Evolutionary conservation across 2,888 invertebrate species (phyloP), one percentile per base, ranked within the genome.

Genomic region (Volucella zonaria): DNA sequence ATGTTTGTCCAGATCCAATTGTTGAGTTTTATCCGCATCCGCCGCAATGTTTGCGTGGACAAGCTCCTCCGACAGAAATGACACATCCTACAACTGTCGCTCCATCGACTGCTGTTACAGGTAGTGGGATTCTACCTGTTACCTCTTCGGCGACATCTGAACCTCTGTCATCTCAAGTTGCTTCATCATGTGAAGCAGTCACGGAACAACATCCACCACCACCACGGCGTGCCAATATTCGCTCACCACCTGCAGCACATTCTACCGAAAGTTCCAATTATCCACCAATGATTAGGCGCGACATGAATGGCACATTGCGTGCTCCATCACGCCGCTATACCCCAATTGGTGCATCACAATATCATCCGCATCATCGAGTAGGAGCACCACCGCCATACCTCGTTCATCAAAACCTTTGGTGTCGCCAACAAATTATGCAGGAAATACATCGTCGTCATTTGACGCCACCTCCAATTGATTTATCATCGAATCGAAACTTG

Each of bases 331-430:
- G 83, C 14, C 83, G 83, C 1, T 79, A 71, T 71, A 79, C 70
- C 31, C 56, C 79, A 45, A 79, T 62, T 54, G 70, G 47, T 87
- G 54, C 88, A 85, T 4, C 70, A 4, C 71, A 79, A 42, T 89
- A 89, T 56, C 90, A 90, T 18, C 76, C 56, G 8, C 87, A 89
- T 73, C 89, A 88, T 59, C 87, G 82, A 4, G 75, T 71, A n/a
- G 87, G 52, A 66, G 87, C 49, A 2, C 93, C 94, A 14, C 94
- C 95, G 59, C 95, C 96, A 56, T 95, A 96, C 92, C 94, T 95
- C 8, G 93, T 95, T 8, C 96, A 96, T 90, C 95, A 96, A 89
- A 93, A 95, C 80, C 91, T 96, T 52, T 96, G 96, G 95, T 94
- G 95, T 85, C 93, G 94, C 0, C 96, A 96, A 88, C 96, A 96